Evolutionary conservation across 2,797 vertebrate species (phyloP), one percentile per base, ranked within the genome.

Genomic region (Danio jaintianensis): DNA sequence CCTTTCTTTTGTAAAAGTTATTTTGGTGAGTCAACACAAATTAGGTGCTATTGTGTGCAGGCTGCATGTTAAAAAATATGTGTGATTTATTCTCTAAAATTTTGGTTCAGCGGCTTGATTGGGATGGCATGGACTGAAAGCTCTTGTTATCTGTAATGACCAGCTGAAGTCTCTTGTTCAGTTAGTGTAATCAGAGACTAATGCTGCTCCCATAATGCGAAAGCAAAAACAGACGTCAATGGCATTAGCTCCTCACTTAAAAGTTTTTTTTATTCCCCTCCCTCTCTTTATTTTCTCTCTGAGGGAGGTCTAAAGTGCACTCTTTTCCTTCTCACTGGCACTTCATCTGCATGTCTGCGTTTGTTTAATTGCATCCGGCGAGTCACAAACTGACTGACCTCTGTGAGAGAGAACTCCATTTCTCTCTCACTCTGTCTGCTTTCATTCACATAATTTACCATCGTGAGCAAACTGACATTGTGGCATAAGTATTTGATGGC

Each of bases 361-460:
- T 81, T 78, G 79, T 84, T 80, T 83, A 85, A 86, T 84, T 85
- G 87, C 81, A 80, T 86, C 64, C 64, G 59, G 61, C 47, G 43
- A 61, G 71, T 75, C 59, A 71, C 43, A 62, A 29, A 29, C 29
- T 29, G 73, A 79, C 55, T 86, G 81, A 84, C 84, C 83, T 84
- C 87, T 77, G 18, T 62, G 63, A 61, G 78, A 76, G 71, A 76
- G 70, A 68, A 67, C 64, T 40, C 12, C 70, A 36, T 64, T 79
- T 85, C 36, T 61, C 47, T 9, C 55, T 75, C 74, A 20, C 78
- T 20, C 78, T 80, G 52, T 78, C 8, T 48, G 16, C 53, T 74
- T 82, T 81, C 78, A 81, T 81, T 84, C 77, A 86, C 66, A 75
- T 75, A 84, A 82, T 86, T 86, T 81, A 80, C 69, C 70, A 84